Conservation (phyloP, 2,888 invertebrate genomes). For the Watsonalla binaria region DNA sequence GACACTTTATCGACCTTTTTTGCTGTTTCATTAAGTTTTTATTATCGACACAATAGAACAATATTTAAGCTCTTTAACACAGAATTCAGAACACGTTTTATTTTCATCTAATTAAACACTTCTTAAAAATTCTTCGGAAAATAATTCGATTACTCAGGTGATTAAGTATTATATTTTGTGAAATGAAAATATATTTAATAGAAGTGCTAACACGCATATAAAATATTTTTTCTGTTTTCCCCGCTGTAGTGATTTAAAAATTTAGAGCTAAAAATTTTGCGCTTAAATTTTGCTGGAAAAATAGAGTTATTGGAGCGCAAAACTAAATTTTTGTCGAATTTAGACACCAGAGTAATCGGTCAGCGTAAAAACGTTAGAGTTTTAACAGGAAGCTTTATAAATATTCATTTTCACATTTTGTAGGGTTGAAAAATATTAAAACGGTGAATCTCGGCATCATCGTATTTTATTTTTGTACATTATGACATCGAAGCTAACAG, state of each 20-base stretch:
- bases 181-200: too few relatives aligned
- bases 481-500: too few relatives aligned
- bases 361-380: background rate
- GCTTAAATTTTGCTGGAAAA: background rate
- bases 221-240: background rate
- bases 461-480: too few relatives aligned
- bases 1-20: conserved; percentile 50
- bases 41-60: too few relatives aligned
- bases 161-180: too few relatives aligned
- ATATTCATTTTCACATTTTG: background rate
- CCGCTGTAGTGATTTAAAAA: background rate
- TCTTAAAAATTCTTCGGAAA: too few relatives aligned
- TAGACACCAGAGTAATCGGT: background rate
- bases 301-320: background rate
- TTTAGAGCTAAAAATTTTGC: background rate
- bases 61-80: too few relatives aligned
- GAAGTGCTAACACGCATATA: too few relatives aligned
- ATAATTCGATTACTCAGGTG: too few relatives aligned
- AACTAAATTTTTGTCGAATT: background rate
- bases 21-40: conserved; percentile 3
- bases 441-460: too few relatives aligned
- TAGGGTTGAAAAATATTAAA: background rate
- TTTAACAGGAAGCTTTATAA: background rate
- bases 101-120: too few relatives aligned
- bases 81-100: too few relatives aligned